These are phyloP conservation scores for Apus apus DNA, from an alignment of 2,113 vertebrate species.

Conservation along the genomic window DNA sequence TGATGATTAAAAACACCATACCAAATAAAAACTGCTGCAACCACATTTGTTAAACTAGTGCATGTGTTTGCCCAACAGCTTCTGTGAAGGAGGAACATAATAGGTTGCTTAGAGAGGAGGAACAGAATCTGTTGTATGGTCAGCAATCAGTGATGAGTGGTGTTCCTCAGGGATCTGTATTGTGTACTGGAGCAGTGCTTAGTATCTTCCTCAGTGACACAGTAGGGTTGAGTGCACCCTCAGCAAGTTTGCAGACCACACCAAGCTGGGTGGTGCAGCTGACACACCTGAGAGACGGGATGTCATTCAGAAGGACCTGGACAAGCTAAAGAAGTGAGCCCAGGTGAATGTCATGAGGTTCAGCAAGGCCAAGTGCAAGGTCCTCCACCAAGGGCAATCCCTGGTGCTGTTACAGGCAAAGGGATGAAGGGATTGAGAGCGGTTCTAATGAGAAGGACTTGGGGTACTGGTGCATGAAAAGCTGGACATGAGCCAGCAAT, in stretches of 20 bases:
- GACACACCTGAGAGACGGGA: fast-evolving
- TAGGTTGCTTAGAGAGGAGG: neutral
- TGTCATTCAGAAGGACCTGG: neutral
- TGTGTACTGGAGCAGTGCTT: neutral
- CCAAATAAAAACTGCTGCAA: neutral
- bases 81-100: neutral
- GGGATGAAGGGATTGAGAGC: neutral
- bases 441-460: neutral
- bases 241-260: neutral
- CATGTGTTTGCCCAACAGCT: neutral
- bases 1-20: neutral
- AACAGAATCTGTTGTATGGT: neutral
- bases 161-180: neutral
- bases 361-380: neutral
- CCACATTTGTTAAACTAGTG: neutral
- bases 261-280: neutral
- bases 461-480: neutral
- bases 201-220: neutral
- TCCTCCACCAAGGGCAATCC: neutral
- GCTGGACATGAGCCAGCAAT: neutral
- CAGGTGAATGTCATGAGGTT: neutral
- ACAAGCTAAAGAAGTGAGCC: neutral
- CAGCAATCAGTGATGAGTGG: neutral
- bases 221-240: neutral
- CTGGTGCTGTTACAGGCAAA: fast-evolving